Percentiles rank a stretch among this genome's conserved stretches.
Evolutionary conservation across 2,113 vertebrate genomes (phyloP).

Genomic region (Toxotes jaculatrix): DNA sequence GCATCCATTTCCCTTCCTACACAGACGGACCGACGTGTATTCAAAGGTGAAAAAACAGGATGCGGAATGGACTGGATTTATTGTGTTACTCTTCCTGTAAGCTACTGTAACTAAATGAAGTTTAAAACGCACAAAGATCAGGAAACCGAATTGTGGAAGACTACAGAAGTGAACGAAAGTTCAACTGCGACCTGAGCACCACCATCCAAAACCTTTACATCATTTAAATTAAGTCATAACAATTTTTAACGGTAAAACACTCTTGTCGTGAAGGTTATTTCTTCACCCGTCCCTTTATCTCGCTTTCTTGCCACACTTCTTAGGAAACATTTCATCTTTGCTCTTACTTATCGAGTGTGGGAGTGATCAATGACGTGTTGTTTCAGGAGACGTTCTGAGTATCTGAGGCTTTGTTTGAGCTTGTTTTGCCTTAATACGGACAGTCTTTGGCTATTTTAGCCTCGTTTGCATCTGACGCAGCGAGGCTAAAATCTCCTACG

Average conservation of each 20-base stretch:
- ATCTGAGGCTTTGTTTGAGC: slow-evolving; percentile 50
- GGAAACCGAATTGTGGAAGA: slow-evolving; percentile 20
- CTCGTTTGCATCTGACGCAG: neutral
- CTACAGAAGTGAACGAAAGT: slow-evolving; percentile 2
- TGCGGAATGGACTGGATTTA: slow-evolving; percentile 61
- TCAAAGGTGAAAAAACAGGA: slow-evolving; percentile 62
- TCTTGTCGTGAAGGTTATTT: slow-evolving; percentile 27
- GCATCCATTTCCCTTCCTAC: slow-evolving; percentile 18
- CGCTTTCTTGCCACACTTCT: slow-evolving; percentile 8
- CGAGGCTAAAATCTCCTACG: slow-evolving; percentile 2
- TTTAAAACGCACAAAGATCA: slow-evolving; percentile 22
- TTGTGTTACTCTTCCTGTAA: slow-evolving; percentile 53
- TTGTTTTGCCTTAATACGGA: slow-evolving; percentile 19
- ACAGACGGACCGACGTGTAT: neutral
- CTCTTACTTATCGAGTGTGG: neutral
- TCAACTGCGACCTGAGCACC: slow-evolving; percentile 36
- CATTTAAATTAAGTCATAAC: slow-evolving; percentile 33
- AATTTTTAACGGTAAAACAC: neutral
- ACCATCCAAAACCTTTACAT: slow-evolving; percentile 6
- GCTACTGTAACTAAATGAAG: slow-evolving; percentile 18
- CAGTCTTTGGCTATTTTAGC: slow-evolving; percentile 58
- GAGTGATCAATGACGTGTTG: neutral
- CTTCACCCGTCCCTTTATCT: slow-evolving; percentile 30
- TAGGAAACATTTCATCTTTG: slow-evolving; percentile 33
- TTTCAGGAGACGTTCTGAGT: slow-evolving; percentile 34